A percentile compares a stretch with the other conserved stretches of the same genome.
Conservation (phyloP, 2,797 vertebrate species). For the Coccyzus lansbergi region DNA sequence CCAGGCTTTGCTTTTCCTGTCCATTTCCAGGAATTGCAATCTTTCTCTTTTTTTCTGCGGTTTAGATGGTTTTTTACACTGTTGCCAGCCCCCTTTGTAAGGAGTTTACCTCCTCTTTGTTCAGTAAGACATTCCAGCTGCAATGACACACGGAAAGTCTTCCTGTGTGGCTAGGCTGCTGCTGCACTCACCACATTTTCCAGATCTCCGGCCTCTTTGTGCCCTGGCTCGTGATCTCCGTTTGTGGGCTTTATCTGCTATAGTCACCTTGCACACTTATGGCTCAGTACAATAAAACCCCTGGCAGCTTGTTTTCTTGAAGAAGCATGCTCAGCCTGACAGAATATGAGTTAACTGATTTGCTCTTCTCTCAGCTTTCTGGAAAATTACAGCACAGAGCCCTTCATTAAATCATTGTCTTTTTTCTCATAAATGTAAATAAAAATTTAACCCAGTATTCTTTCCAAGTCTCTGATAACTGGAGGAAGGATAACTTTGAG, state of each 20-base stretch:
- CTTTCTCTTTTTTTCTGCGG: neutral
- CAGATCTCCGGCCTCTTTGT: neutral
- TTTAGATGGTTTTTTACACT: neutral
- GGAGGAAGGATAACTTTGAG: neutral
- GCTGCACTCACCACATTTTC: neutral
- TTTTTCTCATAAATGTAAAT: neutral
- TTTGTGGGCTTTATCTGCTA: neutral
- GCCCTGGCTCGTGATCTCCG: neutral
- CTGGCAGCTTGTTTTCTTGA: neutral
- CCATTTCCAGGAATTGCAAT: neutral
- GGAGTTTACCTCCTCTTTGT: neutral
- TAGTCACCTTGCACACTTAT: slow-evolving; percentile 4
- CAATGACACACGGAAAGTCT: neutral
- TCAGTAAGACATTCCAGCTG: neutral
- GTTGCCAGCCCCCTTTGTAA: neutral
- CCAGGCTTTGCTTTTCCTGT: neutral
- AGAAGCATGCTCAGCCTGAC: neutral
- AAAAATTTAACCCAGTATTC: neutral
- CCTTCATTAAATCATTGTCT: neutral
- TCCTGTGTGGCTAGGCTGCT: neutral
- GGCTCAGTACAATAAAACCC: neutral
- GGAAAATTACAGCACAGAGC: neutral
- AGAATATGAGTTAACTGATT: neutral
- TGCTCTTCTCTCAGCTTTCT: neutral
- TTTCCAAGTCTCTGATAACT: neutral